Percentiles rank a stretch among this genome's conserved stretches.
phyloP scores from a whole-genome alignment of 2,113 vertebrate genomes.

The Lepus timidus region DNA sequence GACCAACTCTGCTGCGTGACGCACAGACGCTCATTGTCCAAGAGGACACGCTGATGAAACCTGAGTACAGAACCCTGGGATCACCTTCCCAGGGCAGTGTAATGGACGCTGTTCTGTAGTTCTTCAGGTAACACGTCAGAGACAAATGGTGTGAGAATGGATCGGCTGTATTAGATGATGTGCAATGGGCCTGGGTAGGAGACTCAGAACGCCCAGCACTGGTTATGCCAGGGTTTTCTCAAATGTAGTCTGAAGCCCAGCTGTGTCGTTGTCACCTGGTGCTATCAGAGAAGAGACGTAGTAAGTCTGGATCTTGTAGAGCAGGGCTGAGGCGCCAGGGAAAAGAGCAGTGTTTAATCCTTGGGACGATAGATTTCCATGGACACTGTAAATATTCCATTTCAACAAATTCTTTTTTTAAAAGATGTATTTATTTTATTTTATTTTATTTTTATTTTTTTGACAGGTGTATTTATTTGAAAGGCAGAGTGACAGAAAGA shows the following conservation, averaged over 20 bases:
- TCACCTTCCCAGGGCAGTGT: neutral
- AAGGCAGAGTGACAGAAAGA: no score
- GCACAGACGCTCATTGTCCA: neutral
- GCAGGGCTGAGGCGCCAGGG: no score
- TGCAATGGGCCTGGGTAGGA: neutral
- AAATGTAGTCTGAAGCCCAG: neutral
- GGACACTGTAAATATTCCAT: constrained; percentile 29
- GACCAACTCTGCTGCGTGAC: rapidly evolving
- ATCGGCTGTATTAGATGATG: neutral
- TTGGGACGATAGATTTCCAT: neutral
- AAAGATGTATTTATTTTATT: no score
- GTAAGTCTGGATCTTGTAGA: neutral
- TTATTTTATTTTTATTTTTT: no score
- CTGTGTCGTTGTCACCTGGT: neutral
- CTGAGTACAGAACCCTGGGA: neutral
- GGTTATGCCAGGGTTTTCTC: neutral
- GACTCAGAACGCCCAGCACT: neutral
- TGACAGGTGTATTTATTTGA: no score
- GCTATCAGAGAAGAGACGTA: constrained; percentile 10
- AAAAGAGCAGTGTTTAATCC: neutral
- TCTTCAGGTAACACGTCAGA: neutral
- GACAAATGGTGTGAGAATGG: neutral
- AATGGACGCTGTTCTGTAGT: neutral
- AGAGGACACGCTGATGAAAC: neutral
- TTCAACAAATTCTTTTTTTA: neutral